Percentiles rank a stretch among this genome's conserved stretches.
Conservation (phyloP, 2,888 invertebrate species). For the Osedax frankpressi region DNA sequence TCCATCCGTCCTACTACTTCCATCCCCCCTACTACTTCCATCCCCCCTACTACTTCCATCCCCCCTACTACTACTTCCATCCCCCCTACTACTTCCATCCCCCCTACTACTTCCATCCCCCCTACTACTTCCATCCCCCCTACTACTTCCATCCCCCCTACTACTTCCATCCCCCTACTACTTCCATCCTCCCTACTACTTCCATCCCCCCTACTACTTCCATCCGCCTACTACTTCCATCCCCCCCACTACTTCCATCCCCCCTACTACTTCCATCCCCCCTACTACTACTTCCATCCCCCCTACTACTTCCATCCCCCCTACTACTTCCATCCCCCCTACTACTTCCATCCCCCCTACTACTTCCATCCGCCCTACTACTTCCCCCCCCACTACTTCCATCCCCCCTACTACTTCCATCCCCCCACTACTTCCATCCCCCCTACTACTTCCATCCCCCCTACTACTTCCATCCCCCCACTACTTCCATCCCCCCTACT, state of each 20-base stretch:
- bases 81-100: not conserved
- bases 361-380: not conserved
- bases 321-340: not conserved
- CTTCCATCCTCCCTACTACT: not conserved
- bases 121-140: not conserved
- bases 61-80: not conserved
- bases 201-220: not conserved
- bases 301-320: not conserved
- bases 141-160: not conserved
- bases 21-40: not conserved
- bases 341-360: not conserved
- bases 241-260: not conserved
- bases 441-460: not conserved
- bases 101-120: not conserved
- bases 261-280: not conserved
- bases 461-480: not conserved
- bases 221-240: not conserved
- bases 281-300: not conserved
- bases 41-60: not conserved
- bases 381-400: not conserved
- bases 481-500: no score
- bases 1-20: not conserved
- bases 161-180: not conserved
- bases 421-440: no score
- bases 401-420: not conserved